These are phyloP conservation scores for Ochlodes sylvanus DNA, from an alignment of 2,888 invertebrate species.

Conservation along the genomic window DNA sequence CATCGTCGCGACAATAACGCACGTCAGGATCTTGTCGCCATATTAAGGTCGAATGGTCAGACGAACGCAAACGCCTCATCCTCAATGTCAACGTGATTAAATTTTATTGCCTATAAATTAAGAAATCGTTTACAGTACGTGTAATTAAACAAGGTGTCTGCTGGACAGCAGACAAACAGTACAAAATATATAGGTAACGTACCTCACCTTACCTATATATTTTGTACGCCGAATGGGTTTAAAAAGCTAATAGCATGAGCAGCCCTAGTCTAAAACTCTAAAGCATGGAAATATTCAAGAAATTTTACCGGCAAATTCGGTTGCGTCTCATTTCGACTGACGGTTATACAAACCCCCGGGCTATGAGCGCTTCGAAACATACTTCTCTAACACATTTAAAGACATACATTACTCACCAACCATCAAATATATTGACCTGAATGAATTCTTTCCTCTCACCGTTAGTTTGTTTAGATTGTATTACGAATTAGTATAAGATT, in stretches of 20 bases:
- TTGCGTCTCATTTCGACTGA: too few relatives aligned
- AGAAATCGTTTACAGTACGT: constrained; percentile 3
- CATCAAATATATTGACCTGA: constrained; percentile 13
- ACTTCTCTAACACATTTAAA: not conserved
- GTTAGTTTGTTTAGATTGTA: constrained; percentile 31
- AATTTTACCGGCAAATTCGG: not conserved
- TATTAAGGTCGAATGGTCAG: not conserved
- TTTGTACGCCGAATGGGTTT: too few relatives aligned
- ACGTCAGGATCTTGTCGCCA: constrained; percentile 7
- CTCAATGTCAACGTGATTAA: constrained; percentile 18
- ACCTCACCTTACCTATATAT: too few relatives aligned
- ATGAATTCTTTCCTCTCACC: constrained; percentile 23
- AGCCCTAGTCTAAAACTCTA: too few relatives aligned
- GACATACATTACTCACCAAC: not conserved
- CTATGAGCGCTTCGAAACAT: not conserved
- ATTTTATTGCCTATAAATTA: constrained; percentile 22
- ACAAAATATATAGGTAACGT: too few relatives aligned
- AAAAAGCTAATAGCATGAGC: too few relatives aligned
- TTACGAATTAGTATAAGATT: constrained; percentile 24
- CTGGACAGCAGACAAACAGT: not conserved
- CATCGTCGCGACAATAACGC: not conserved
- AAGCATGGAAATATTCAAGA: not conserved
- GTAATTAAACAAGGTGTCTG: not conserved
- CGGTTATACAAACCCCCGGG: too few relatives aligned
- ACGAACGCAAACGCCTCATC: constrained; percentile 8